phyloP scores from a whole-genome alignment of 2,113 vertebrate species.

The Thunnus thynnus region DNA sequence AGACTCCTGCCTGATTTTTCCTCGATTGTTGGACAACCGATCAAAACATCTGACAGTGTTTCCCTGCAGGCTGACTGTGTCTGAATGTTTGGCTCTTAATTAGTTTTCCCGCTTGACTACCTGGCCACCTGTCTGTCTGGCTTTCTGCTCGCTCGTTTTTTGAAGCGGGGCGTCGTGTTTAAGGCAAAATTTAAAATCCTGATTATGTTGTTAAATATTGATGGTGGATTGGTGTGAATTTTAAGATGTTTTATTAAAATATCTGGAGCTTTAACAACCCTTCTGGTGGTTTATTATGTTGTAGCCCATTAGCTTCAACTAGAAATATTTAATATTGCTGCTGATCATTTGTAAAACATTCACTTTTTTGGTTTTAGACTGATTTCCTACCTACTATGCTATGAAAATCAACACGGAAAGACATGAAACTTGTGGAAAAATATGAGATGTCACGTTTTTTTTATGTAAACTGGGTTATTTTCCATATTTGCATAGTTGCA shows the following conservation, averaged over 20 bases:
- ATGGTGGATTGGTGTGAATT: background rate
- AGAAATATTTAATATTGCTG: no score
- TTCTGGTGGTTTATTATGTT: background rate
- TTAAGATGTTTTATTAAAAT: background rate
- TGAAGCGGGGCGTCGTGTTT: background rate
- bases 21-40: slow-evolving; percentile 46
- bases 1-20: slow-evolving; percentile 32
- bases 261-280: background rate
- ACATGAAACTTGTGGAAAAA: no score
- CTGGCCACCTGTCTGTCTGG: slow-evolving; percentile 49
- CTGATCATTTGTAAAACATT: no score
- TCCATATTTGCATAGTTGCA: no score
- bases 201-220: background rate
- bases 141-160: background rate
- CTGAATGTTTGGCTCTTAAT: slow-evolving; percentile 35
- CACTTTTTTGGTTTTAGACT: no score
- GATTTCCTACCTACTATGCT: no score
- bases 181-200: background rate
- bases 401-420: no score
- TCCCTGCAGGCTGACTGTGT: slow-evolving; percentile 42
- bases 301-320: no score
- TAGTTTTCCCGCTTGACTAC: slow-evolving; percentile 37
- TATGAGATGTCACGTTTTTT: no score
- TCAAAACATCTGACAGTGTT: slow-evolving; percentile 50
- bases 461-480: no score